A percentile compares a stretch with the other conserved stretches of the same genome.
Conservation (phyloP, 1,140 invertebrate genomes). For the Dinoponera quadriceps region DNA sequence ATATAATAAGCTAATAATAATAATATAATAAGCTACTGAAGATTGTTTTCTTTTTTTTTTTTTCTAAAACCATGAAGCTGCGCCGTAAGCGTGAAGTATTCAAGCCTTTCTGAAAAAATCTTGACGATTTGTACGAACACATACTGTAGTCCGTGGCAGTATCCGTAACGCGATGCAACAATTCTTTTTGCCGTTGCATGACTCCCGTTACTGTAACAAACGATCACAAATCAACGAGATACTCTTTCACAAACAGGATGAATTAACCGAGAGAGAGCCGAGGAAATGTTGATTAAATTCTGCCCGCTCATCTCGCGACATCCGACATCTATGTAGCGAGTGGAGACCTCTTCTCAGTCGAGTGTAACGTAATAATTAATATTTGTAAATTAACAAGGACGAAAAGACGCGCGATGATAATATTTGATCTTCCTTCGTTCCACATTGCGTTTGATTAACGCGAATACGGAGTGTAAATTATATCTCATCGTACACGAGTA, state of each 20-base stretch:
- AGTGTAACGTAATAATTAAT: too few species aligned
- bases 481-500: too few species aligned
- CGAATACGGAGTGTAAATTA: too few species aligned
- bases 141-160: slow-evolving; percentile 76
- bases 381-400: too few species aligned
- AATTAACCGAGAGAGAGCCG: slow-evolving; percentile 1
- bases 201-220: slow-evolving; percentile 75
- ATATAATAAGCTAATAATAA: neutral
- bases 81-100: slow-evolving; percentile 35
- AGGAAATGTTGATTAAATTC: neutral
- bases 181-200: slow-evolving; percentile 74
- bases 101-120: slow-evolving; percentile 14
- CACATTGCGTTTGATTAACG: too few species aligned
- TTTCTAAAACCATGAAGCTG: slow-evolving; percentile 1
- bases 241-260: neutral
- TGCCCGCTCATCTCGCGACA: neutral
- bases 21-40: slow-evolving; percentile 2
- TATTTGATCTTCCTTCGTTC: too few species aligned
- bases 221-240: slow-evolving; percentile 50
- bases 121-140: slow-evolving; percentile 50
- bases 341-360: too few species aligned
- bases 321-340: too few species aligned
- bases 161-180: slow-evolving; percentile 75
- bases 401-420: too few species aligned
- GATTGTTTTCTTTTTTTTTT: neutral